phyloP scores from a whole-genome alignment of 2,888 invertebrate genomes.

The Pseudoips prasinana region DNA sequence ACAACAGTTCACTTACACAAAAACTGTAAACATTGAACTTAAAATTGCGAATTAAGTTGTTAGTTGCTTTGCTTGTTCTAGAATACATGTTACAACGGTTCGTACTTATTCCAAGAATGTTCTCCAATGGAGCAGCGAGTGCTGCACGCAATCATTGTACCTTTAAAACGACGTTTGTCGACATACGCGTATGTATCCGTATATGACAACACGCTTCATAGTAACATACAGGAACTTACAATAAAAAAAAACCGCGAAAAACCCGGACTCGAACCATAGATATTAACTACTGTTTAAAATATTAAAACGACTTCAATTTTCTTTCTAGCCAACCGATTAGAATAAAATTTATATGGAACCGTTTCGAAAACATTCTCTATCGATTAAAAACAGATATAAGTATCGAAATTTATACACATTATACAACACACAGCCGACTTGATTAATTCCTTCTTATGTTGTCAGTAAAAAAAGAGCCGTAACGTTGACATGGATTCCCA shows the following conservation, averaged over 20 bases:
- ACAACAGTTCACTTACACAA: not conserved
- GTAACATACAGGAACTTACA: conserved; percentile 10
- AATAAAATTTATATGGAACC: too few species aligned
- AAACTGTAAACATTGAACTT: not conserved
- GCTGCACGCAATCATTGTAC: conserved; percentile 46
- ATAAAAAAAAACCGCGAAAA: conserved; percentile 2
- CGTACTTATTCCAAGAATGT: conserved; percentile 40
- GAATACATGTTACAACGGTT: conserved; percentile 20
- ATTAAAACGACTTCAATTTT: too few species aligned
- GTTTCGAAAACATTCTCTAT: too few species aligned
- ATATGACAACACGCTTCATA: conserved; percentile 19
- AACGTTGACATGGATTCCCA: too few species aligned
- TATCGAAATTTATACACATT: too few species aligned
- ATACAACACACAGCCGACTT: too few species aligned
- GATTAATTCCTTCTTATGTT: too few species aligned
- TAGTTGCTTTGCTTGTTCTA: conserved; percentile 19
- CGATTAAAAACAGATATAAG: too few species aligned
- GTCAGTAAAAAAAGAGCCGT: too few species aligned
- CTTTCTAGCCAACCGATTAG: too few species aligned
- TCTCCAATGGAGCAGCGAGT: conserved; percentile 28
- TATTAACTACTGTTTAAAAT: too few species aligned
- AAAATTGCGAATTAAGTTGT: conserved; percentile 13
- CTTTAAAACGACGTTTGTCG: conserved; percentile 41
- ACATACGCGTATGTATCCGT: conserved; percentile 16
- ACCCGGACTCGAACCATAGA: too few species aligned